These are phyloP conservation scores for Tortrix viridana DNA, from an alignment of 2,888 invertebrate species.

Conservation along the genomic window DNA sequence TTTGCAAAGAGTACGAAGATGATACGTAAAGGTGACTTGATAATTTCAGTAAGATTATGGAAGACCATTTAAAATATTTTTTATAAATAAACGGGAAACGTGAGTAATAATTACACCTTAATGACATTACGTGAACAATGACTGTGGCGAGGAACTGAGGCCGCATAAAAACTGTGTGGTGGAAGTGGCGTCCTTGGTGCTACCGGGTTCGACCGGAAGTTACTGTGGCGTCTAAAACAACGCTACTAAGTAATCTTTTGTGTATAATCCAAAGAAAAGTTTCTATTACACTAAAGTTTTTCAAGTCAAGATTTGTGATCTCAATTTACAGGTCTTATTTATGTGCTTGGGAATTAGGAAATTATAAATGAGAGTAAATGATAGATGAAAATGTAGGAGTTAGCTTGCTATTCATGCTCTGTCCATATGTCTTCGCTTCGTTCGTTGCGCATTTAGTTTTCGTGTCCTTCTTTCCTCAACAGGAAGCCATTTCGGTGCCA, in stretches of 20 bases:
- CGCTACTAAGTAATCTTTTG: neutral
- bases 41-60: too few species aligned
- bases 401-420: too few species aligned
- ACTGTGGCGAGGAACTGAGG: conserved; percentile 13
- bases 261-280: neutral
- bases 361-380: too few species aligned
- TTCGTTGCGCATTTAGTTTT: neutral
- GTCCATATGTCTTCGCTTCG: too few species aligned
- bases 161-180: conserved; percentile 12
- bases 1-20: too few species aligned
- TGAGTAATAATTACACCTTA: conserved; percentile 8
- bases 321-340: too few species aligned
- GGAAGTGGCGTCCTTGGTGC: conserved; percentile 28
- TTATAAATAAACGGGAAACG: neutral
- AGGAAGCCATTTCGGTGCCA: neutral
- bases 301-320: too few species aligned
- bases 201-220: conserved; percentile 30
- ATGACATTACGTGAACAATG: conserved; percentile 26
- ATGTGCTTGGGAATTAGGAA: too few species aligned
- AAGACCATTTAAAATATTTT: too few species aligned
- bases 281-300: too few species aligned
- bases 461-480: neutral
- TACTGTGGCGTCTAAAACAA: conserved; percentile 7
- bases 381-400: too few species aligned
- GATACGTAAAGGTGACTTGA: too few species aligned